Base-by-base conservation (phyloP, 2,888 invertebrate species). In the Sarcophaga variegata region DNA sequence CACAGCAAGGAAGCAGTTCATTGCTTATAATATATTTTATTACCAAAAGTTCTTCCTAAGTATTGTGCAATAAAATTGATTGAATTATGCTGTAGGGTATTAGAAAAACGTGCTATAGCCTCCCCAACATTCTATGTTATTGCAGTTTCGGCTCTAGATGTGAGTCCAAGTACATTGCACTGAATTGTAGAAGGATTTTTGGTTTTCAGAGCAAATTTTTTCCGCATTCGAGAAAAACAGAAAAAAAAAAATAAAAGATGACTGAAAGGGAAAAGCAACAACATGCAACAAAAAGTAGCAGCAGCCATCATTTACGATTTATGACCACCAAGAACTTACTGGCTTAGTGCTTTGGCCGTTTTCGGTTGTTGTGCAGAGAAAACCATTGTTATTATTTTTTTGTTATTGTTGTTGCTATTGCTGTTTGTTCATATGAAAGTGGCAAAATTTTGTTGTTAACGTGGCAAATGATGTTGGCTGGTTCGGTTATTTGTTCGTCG, bases 341-440 rank as follows among this genome's bases (percentile, higher is more conserved):
- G 77, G 74, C 74, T 81, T 82, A 78, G 81, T 82, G 78, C 70
- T 83, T 83, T 75, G 78, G 67, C 72, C 78, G 54, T 63, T 64
- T 71, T 14, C 4, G 49, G 12, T 59, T 70, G 54, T 71, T 49
- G 67, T 67, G 76, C 22, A 54, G 71, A 25, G 20, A 78, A 49
- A 72, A 63, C 37, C 67, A 69, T 63, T 60, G 45, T 47, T 76
- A n/a, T 59, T 11, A 20, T 70, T 80, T 47, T 81, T 49, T 74
- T 69, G 77, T 67, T 79, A 20, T 47, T 67, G 77, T 70, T 81
- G 67, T 47, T 54, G 59, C 27, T 22, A 66, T 63, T 49, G 47
- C 60, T 85, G 85, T 88, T 82, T 86, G 85, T 89, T 83, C 62
- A 71, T 81, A 90, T 90, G 89, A 90, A 90, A 90, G 89, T 89